Evolutionary conservation across 2,888 invertebrate species (phyloP).

Genomic region (Chirona hameri): DNA sequence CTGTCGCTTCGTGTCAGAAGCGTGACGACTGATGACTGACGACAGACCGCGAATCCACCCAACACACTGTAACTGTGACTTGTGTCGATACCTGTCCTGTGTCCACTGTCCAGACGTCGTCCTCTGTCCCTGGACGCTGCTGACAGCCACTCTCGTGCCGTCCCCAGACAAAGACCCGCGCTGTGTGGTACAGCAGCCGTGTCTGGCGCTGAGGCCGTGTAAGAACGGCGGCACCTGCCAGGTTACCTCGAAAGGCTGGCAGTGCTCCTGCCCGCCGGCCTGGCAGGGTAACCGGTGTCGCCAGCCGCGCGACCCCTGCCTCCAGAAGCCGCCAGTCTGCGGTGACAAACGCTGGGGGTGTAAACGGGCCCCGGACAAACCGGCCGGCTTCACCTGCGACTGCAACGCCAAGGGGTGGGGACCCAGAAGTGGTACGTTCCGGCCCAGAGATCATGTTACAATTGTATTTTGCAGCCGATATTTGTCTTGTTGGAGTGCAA

Average conservation of each 20-base stretch:
- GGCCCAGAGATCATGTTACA: too few relatives aligned
- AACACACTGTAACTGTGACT: background rate
- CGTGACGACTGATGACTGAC: too few relatives aligned
- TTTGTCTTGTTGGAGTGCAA: too few relatives aligned
- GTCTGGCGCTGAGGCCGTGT: background rate
- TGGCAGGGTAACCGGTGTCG: constrained; percentile 3
- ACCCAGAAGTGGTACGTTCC: background rate
- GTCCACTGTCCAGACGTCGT: background rate
- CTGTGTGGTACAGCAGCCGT: background rate
- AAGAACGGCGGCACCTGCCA: background rate
- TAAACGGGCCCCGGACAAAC: background rate
- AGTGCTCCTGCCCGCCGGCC: background rate
- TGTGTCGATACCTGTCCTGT: background rate
- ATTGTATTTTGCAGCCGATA: too few relatives aligned
- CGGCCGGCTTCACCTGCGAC: constrained; percentile 7
- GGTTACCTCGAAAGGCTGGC: background rate
- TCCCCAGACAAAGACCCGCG: background rate
- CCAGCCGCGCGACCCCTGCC: background rate
- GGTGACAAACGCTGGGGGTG: background rate
- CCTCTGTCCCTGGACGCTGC: background rate
- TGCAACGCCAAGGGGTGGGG: constrained; percentile 1
- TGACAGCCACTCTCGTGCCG: background rate
- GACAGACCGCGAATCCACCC: constrained; percentile 4
- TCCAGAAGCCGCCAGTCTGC: background rate
- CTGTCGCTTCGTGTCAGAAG: too few relatives aligned